Percentiles rank a stretch among this genome's conserved stretches.
Evolutionary conservation across 2,888 invertebrate species (phyloP).

Genomic region (Apomyelois bistriatella): DNA sequence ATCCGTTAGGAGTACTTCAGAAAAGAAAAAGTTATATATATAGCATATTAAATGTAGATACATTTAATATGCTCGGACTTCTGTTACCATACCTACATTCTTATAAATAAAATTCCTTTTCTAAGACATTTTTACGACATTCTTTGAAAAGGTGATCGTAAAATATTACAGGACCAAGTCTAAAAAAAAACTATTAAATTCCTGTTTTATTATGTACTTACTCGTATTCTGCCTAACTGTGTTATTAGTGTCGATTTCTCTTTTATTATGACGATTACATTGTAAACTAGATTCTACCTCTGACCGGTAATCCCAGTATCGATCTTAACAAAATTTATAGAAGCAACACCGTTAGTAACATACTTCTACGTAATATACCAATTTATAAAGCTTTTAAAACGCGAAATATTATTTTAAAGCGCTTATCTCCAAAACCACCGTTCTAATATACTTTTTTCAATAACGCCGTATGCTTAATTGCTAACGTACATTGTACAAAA

Average conservation of each 20-base stretch:
- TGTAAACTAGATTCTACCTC: conserved; percentile 27
- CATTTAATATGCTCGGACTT: too few species aligned
- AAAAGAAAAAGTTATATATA: too few species aligned
- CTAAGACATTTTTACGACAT: not conserved
- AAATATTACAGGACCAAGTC: not conserved
- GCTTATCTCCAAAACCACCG: too few species aligned
- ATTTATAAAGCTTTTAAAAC: too few species aligned
- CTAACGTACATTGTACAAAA: too few species aligned
- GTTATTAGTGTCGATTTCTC: conserved; percentile 26
- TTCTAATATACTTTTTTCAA: too few species aligned
- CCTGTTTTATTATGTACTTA: not conserved
- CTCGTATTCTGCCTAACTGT: conserved; percentile 7
- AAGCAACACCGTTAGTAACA: conserved; percentile 5
- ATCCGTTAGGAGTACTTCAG: too few species aligned
- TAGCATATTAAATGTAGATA: too few species aligned
- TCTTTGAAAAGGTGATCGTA: not conserved
- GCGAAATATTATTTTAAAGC: too few species aligned
- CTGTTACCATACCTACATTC: too few species aligned
- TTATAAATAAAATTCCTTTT: too few species aligned
- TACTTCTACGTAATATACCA: not conserved
- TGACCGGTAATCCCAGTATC: conserved; percentile 25
- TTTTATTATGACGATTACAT: conserved; percentile 27
- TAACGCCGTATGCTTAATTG: too few species aligned
- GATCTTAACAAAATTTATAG: conserved; percentile 22
- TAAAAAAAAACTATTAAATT: not conserved